Conservation (phyloP, 2,113 vertebrate genomes). For the Tupaia chinensis region DNA sequence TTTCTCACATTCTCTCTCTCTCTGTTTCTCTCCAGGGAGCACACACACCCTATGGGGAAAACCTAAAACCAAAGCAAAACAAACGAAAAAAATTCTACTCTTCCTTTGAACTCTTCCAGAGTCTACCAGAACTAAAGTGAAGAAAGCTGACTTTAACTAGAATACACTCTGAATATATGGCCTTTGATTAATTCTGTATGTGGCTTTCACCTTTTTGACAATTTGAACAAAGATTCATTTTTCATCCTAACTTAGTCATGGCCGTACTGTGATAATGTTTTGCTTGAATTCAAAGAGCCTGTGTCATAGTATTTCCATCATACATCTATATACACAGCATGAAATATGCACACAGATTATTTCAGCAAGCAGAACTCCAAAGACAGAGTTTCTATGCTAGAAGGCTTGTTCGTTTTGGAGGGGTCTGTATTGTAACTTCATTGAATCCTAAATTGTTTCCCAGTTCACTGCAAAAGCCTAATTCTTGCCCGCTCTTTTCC, state of each 20-base stretch:
- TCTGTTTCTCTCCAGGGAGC: too few relatives aligned
- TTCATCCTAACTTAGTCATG: background rate
- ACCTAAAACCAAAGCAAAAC: too few relatives aligned
- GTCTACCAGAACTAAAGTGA: background rate
- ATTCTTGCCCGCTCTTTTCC: background rate
- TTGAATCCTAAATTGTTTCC: background rate
- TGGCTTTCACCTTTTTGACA: background rate
- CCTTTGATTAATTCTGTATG: slow-evolving; percentile 10
- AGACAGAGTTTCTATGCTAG: background rate
- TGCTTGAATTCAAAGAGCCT: background rate
- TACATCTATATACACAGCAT: background rate
- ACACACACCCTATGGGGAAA: too few relatives aligned
- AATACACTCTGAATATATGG: background rate
- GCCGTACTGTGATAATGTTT: background rate
- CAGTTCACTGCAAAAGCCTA: background rate
- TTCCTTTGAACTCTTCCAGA: background rate
- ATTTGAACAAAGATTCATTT: background rate
- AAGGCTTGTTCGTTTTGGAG: background rate
- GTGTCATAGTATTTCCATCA: background rate
- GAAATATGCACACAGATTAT: background rate
- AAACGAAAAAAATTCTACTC: background rate
- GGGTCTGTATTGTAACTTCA: background rate
- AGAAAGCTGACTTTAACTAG: background rate
- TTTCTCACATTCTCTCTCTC: too few relatives aligned
- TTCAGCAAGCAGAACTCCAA: background rate